Evolutionary conservation across 2,797 vertebrate species (phyloP), one percentile per base, ranked within the genome.

Genomic region (Lacerta agilis): DNA sequence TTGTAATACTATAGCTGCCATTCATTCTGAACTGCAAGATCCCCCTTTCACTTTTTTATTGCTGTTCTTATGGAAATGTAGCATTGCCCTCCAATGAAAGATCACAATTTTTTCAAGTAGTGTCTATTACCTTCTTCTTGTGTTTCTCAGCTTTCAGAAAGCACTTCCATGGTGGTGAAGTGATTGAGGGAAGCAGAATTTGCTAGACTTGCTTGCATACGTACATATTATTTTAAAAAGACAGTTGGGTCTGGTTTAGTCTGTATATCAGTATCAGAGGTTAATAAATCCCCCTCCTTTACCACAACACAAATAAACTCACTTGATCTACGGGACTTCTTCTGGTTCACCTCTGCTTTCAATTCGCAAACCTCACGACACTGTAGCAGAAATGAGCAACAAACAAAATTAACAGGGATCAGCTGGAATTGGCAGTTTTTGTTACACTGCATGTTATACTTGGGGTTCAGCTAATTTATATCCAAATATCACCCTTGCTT

Each of bases 321-420:
- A 96, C 96, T 96, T 92, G 95, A 96, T 38, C 92, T 93, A 86
- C 94, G 94, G 43, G 79, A 86, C 0, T 64, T 94, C 80, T 94
- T 94, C 83, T 95, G 95, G 7, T 95, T 83, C 61, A 96, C 94
- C 20, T 95, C 94, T 77, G 97, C 96, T 91, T 97, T 95, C 58
- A 97, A 86, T 87, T 94, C 92, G 86, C 96, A 97, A 90, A 97
- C 91, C 90, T 97, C 96, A 38, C 97, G 96, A 87, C 96, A 95
- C 97, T 97, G 88, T 85, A 92, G 95, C 81, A 94, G 64, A 93
- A 29, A 92, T 79, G 79, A 29, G 25, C 38, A 85, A 18, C 13
- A 9, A 33, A 84, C 36, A 69, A 84, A 72, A 72, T 18, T 36
- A 79, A 23, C 18, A 23, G 33, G 58, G 29, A n/a, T 33, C 13